phyloP scores from a whole-genome alignment of 1,140 invertebrate genomes.

The Lordiphosa clarofinis region DNA sequence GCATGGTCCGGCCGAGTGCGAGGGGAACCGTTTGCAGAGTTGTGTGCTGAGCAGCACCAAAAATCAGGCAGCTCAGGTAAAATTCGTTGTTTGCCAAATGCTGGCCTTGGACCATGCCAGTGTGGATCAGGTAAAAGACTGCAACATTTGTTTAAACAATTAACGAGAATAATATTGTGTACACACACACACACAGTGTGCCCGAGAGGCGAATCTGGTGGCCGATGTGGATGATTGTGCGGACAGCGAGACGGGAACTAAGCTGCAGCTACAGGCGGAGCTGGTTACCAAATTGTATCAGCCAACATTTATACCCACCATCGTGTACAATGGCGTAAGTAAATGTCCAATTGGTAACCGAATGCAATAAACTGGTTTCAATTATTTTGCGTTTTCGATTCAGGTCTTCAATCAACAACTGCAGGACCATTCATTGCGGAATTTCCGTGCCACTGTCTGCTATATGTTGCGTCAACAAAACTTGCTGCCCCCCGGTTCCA shows the following conservation, averaged over 20 bases:
- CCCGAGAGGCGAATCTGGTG: slow-evolving; percentile 68
- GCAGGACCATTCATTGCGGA: slow-evolving; percentile 66
- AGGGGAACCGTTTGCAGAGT: slow-evolving; percentile 84
- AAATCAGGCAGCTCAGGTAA: slow-evolving; percentile 78
- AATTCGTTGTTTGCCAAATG: slow-evolving; percentile 83
- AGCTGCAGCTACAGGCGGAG: slow-evolving; percentile 81
- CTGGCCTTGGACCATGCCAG: slow-evolving; percentile 47
- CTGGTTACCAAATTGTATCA: slow-evolving; percentile 80
- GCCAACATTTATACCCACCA: slow-evolving; percentile 83
- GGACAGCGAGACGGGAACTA: slow-evolving; percentile 75
- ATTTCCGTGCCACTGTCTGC: slow-evolving; percentile 71
- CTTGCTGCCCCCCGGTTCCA: slow-evolving; percentile 25
- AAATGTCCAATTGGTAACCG: slow-evolving; percentile 5
- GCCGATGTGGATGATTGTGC: slow-evolving; percentile 78
- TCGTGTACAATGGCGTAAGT: slow-evolving; percentile 81
- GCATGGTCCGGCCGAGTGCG: slow-evolving; percentile 84
- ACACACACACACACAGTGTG: slow-evolving; percentile 79
- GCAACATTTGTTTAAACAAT: slow-evolving; percentile 32
- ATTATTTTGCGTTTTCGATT: slow-evolving; percentile 33
- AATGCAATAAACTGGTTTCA: slow-evolving; percentile 45
- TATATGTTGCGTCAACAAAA: slow-evolving; percentile 52
- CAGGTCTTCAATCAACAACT: slow-evolving; percentile 74
- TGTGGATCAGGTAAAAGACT: slow-evolving; percentile 37
- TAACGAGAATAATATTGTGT: slow-evolving; percentile 16
- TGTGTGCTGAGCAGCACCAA: slow-evolving; percentile 82